These are phyloP conservation scores for Elachura formosa DNA, from an alignment of 2,113 vertebrate species.

Conservation along the genomic window DNA sequence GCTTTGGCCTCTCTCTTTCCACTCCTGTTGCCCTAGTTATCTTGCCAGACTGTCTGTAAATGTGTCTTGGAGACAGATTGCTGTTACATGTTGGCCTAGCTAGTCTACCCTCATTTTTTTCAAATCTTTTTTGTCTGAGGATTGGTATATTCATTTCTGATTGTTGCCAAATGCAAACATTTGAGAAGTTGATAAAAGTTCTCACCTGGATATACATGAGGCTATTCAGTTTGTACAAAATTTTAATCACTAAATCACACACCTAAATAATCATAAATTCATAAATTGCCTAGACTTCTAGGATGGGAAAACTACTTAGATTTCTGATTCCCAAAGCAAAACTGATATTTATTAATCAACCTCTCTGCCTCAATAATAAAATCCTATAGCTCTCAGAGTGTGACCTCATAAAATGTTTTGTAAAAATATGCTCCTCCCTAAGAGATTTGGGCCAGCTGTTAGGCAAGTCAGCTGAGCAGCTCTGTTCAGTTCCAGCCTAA, in stretches of 20 bases:
- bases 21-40: not conserved
- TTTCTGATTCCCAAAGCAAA: conserved; percentile 25
- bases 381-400: not conserved
- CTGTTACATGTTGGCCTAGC: not conserved
- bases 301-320: not conserved
- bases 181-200: not conserved
- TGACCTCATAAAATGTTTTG: conserved; percentile 31
- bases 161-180: not conserved
- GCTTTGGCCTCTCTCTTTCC: not conserved
- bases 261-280: not conserved
- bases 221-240: not conserved
- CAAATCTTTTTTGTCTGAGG: not conserved
- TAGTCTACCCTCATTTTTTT: conserved; percentile 8
- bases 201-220: not conserved
- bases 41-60: conserved; percentile 10
- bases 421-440: conserved; percentile 30
- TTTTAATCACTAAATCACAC: not conserved
- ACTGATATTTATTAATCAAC: conserved; percentile 46
- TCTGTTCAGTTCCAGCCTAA: conserved; percentile 33
- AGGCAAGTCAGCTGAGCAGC: conserved; percentile 11
- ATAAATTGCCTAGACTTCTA: not conserved
- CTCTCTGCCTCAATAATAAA: conserved; percentile 19
- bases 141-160: not conserved
- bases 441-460: conserved; percentile 38
- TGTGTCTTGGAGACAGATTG: not conserved